phyloP scores from a whole-genome alignment of 2,797 vertebrate species.

The Podarcis lilfordi region DNA sequence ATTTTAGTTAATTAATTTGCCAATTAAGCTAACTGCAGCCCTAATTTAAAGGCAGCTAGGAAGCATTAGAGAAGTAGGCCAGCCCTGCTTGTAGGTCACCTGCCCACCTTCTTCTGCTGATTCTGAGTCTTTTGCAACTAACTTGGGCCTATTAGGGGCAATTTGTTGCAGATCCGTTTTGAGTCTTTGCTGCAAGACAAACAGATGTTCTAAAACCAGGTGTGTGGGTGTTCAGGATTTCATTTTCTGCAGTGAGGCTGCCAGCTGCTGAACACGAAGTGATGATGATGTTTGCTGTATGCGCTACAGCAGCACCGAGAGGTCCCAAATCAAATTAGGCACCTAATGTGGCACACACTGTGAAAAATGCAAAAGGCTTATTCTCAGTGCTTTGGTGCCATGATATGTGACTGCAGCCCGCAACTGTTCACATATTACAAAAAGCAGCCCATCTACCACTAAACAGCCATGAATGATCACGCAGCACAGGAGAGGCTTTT shows the following conservation, averaged over 20 bases:
- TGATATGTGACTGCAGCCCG: not conserved
- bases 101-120: not conserved
- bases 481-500: not conserved
- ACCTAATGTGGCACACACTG: not conserved
- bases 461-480: slow-evolving; percentile 16
- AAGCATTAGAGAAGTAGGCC: not conserved
- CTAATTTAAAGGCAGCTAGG: not conserved
- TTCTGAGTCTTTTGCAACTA: not conserved
- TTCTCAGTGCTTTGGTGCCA: not conserved
- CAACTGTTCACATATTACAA: slow-evolving; percentile 16
- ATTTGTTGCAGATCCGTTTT: not conserved
- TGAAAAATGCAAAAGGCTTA: slow-evolving; percentile 22
- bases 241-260: slow-evolving; percentile 3
- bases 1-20: not conserved
- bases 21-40: not conserved
- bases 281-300: slow-evolving; percentile 15
- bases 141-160: not conserved
- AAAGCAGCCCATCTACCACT: slow-evolving; percentile 17
- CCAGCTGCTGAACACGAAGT: slow-evolving; percentile 13
- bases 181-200: slow-evolving; percentile 13
- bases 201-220: not conserved
- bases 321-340: slow-evolving; percentile 30
- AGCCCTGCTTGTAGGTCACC: not conserved
- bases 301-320: not conserved
- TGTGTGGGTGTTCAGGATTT: slow-evolving; percentile 5